phyloP scores from a whole-genome alignment of 2,888 invertebrate species.

The Coleophora flavipennella region DNA sequence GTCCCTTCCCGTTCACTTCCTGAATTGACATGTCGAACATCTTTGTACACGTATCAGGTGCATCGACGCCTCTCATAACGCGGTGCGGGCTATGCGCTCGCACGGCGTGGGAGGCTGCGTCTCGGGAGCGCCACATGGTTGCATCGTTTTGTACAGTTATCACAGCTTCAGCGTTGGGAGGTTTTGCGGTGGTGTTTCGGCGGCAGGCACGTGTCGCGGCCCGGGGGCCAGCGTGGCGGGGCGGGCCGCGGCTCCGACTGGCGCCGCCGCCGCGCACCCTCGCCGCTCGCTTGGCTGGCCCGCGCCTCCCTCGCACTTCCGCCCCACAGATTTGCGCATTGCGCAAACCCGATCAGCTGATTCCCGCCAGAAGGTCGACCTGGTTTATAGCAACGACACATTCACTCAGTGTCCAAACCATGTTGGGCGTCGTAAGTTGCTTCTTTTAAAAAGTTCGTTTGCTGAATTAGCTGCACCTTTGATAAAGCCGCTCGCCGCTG shows the following conservation, averaged over 20 bases:
- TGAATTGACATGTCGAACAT: conserved; percentile 68
- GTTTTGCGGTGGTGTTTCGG: conserved; percentile 16
- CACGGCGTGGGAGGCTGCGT: conserved; percentile 35
- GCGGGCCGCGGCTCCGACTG: conserved; percentile 31
- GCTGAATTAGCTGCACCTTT: no score
- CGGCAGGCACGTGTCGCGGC: conserved; percentile 22
- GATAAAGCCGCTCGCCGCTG: no score
- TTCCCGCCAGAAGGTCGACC: conserved; percentile 65
- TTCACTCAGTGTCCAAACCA: conserved; percentile 27
- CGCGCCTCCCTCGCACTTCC: conserved; percentile 19
- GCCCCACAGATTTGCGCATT: conserved; percentile 64
- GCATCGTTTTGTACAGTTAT: conserved; percentile 43
- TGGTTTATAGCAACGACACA: conserved; percentile 24
- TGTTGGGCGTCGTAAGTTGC: no score
- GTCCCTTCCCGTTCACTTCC: conserved; percentile 65
- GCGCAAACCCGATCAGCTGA: conserved; percentile 70
- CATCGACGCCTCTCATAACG: conserved; percentile 51
- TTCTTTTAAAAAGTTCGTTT: no score
- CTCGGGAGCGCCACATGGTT: conserved; percentile 23
- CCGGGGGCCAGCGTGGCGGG: conserved; percentile 23
- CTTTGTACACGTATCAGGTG: conserved; percentile 48
- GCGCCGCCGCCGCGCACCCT: conserved; percentile 42
- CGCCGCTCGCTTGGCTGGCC: conserved; percentile 25
- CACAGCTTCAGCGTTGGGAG: conserved; percentile 37
- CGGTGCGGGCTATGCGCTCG: conserved; percentile 21